Evolutionary conservation across 2,113 vertebrate genomes (phyloP).

Genomic region (Tichodroma muraria): DNA sequence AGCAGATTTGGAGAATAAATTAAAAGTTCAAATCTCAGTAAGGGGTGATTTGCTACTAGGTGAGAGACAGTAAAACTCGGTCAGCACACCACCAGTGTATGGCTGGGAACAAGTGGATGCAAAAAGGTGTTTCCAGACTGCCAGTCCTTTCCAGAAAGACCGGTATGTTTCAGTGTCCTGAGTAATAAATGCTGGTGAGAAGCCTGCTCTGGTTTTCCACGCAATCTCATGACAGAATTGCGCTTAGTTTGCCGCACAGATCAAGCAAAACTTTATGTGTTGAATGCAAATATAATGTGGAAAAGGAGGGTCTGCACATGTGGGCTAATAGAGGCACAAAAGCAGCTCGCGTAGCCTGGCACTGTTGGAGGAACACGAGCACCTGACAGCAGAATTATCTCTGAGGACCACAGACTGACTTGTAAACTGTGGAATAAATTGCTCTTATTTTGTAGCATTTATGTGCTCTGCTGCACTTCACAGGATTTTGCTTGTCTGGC

Average conservation of each 20-base stretch:
- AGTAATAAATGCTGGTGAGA: background rate
- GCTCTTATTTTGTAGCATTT: background rate
- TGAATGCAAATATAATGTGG: background rate
- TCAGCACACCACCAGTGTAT: background rate
- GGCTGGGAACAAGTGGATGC: background rate
- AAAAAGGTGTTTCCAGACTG: background rate
- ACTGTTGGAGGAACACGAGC: background rate
- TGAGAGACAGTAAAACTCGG: rapidly evolving
- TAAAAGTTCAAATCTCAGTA: background rate
- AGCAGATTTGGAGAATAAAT: background rate
- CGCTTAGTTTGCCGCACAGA: background rate
- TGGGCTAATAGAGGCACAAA: background rate
- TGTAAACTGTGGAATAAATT: background rate
- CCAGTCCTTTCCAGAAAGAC: background rate
- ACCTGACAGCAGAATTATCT: background rate
- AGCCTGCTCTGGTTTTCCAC: background rate
- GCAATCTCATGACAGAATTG: background rate
- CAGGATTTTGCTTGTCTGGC: background rate
- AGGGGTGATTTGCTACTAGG: background rate
- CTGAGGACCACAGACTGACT: background rate
- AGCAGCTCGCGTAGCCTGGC: background rate
- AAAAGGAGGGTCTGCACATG: background rate
- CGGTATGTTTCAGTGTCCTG: background rate
- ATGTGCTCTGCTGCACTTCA: background rate
- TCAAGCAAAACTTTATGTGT: no score